Base-by-base conservation (phyloP, 1,140 invertebrate species). In the Helicoverpa armigera region DNA sequence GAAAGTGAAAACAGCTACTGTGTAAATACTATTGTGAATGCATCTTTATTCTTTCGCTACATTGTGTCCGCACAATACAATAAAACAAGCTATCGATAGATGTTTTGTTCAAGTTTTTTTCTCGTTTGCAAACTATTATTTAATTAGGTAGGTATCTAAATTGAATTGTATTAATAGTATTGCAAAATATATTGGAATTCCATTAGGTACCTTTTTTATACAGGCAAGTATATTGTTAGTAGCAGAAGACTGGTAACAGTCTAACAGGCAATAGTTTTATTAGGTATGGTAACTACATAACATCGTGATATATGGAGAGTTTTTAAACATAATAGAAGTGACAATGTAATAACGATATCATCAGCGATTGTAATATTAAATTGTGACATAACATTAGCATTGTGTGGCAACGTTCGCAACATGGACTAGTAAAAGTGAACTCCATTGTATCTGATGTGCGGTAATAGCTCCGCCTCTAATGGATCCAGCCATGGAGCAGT, bases 1-100 rank as follows among this genome's bases (percentile, higher is more conserved):
- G 88, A 93, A 92, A 93, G 90, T 91, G 92, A 93, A 92, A 91
- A 92, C 88, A 56, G 85, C 86, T 88, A 87, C 89, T 86, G 85
- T 76, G 35, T 70, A 61, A 76, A 65, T 67, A 77, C 63, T 70
- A 69, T 73, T 79, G 76, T 43, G 63, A 78, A 80, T 73, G 53
- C 74, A 13, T 51, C 74, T 78, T 69, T 77, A 74, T 81, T 78
- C 78, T 60, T 79, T 48, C 56, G 12, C 61, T 35, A 67, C 29
- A 31, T 56, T 56, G 16, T 48, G 43, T 43, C 48, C 10, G 31
- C 2, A 53, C 43, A 63, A 78, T 60, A 43, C 14, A 73, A 58
- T 73, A 48, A 16, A 53, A 65, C 23, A 18, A 35, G 12, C 56
- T 73, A 51, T 63, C 43, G 51, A 60, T 75, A 50, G 23, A 23